A percentile compares a stretch with the other conserved stretches of the same genome.
phyloP scores from a whole-genome alignment of 2,113 vertebrate genomes.

The Nipponia nippon region DNA sequence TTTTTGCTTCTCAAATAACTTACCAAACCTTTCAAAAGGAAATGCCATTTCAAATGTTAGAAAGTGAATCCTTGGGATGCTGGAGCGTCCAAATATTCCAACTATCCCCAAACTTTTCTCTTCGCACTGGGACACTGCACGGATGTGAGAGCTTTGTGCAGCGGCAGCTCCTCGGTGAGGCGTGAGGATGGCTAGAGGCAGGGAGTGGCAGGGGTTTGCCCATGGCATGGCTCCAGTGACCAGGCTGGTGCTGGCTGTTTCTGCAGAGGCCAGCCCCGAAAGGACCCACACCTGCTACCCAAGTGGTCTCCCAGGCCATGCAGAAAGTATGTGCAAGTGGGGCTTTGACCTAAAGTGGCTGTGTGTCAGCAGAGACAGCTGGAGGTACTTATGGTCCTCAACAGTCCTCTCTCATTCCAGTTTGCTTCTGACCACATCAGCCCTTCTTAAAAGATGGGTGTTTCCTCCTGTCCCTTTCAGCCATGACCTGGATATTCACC shows the following conservation, averaged over 20 bases:
- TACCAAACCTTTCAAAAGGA: slow-evolving; percentile 1
- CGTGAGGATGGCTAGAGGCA: neutral
- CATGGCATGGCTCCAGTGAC: neutral
- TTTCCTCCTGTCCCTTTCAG: neutral
- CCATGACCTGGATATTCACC: neutral
- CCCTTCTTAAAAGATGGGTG: neutral
- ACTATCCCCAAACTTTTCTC: neutral
- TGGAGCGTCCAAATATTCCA: neutral
- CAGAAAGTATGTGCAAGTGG: neutral
- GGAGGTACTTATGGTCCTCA: neutral
- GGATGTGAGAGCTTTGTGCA: neutral
- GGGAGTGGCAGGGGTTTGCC: neutral
- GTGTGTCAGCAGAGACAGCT: neutral
- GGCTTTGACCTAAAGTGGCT: neutral
- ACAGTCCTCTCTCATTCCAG: neutral
- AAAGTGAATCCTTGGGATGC: neutral
- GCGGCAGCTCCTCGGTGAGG: neutral
- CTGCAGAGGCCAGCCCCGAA: neutral
- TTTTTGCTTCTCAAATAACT: slow-evolving; percentile 11
- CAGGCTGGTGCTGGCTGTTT: neutral
- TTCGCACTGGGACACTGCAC: accelerated
- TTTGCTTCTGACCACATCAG: neutral
- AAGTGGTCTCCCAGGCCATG: neutral
- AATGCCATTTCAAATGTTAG: slow-evolving; percentile 29
- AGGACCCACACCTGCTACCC: accelerated